Evolutionary conservation across 2,113 vertebrate genomes (phyloP).

Genomic region (Podarcis raffonei): DNA sequence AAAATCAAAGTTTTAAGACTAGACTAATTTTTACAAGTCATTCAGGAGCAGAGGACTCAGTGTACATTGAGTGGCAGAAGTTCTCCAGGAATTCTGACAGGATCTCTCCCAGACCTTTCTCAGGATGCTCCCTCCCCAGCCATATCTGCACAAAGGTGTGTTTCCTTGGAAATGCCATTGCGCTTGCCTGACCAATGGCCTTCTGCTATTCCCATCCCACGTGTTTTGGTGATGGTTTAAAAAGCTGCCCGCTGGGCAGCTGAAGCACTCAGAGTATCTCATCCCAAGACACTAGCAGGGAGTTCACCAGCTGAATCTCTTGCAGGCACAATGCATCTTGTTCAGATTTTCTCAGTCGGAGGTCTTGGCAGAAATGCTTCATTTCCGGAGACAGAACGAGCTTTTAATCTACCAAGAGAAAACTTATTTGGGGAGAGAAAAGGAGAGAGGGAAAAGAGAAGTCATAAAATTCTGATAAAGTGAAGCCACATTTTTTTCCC

Average conservation of each 20-base stretch:
- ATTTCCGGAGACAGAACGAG: conserved; percentile 61
- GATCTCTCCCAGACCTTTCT: not conserved
- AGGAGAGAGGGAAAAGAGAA: not conserved
- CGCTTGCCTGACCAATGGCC: not conserved
- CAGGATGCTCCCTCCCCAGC: too few relatives aligned
- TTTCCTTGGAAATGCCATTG: not conserved
- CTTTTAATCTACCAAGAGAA: conserved; percentile 62
- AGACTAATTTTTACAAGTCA: too few relatives aligned
- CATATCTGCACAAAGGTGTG: too few relatives aligned
- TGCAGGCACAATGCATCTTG: conserved; percentile 57
- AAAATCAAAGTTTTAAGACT: too few relatives aligned
- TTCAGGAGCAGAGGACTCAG: not conserved
- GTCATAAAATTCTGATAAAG: conserved; percentile 23
- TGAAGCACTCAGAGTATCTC: not conserved
- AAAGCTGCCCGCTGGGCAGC: not conserved
- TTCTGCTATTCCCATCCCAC: not conserved
- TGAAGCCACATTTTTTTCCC: conserved; percentile 1
- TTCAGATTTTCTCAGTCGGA: conserved; percentile 64
- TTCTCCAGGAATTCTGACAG: not conserved
- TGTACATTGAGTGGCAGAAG: not conserved
- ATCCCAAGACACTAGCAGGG: conserved; percentile 8
- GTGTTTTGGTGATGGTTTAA: not conserved
- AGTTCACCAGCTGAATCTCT: conserved; percentile 31
- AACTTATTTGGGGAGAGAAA: conserved; percentile 33
- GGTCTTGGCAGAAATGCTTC: conserved; percentile 64